A percentile compares a stretch with the other conserved stretches of the same genome.
Evolutionary conservation across 2,797 vertebrate species (phyloP).

Genomic region (Chaetophractus vellerosus): DNA sequence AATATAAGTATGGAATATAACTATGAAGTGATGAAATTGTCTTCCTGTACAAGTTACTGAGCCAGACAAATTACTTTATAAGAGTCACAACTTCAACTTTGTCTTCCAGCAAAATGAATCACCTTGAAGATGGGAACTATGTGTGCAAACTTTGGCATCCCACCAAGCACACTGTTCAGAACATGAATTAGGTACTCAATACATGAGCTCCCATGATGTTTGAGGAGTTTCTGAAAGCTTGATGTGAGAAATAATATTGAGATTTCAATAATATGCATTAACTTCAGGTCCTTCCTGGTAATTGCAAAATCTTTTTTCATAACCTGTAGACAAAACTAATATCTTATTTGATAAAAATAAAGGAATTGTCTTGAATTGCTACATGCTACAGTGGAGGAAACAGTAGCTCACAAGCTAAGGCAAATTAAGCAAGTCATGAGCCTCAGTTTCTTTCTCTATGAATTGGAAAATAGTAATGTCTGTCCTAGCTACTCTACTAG

Average conservation of each 20-base stretch:
- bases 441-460: not conserved
- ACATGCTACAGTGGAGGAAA: not conserved
- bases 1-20: not conserved
- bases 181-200: not conserved
- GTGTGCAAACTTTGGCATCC: not conserved
- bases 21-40: not conserved
- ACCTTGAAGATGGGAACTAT: not conserved
- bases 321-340: not conserved
- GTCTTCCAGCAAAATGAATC: not conserved
- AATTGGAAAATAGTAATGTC: not conserved
- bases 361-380: not conserved
- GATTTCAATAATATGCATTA: not conserved
- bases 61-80: not conserved
- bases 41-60: not conserved
- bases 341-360: not conserved
- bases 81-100: not conserved
- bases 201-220: not conserved
- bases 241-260: not conserved
- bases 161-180: not conserved
- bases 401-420: not conserved
- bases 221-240: conserved; percentile 9
- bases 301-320: not conserved
- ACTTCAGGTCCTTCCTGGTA: not conserved
- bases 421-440: not conserved
- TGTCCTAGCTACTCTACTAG: not conserved